Evolutionary conservation across 2,888 invertebrate genomes (phyloP), one percentile per base, ranked within the genome.

Genomic region (Leptopterna dolabrata): DNA sequence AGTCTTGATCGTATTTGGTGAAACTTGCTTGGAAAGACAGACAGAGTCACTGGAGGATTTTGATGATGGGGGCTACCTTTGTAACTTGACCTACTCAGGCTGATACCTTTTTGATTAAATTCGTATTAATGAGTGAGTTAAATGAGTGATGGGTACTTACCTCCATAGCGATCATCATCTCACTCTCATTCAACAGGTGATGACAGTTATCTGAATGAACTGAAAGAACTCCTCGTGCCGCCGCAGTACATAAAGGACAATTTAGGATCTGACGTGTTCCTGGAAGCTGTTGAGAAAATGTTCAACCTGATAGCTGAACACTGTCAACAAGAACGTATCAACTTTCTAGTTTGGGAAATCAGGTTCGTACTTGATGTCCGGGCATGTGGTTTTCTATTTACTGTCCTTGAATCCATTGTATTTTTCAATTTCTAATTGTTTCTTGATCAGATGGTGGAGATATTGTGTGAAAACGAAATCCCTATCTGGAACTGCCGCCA

Each of bases 241-340:
- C 89, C 89, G 11, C 89, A 89, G 85, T 89, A 87, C 43, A 63
- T 89, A 43, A 76, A 86, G 47, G 71, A 86, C 16, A 83, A 86
- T 19, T 41, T 84, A 19, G 88, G 88, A 7, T 45, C n/a, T 19
- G 73, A 81, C 87, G 78, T 88, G 30, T 90, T 88, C 80, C 82
- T 89, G 9, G 86, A 83, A 27, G 88, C 87, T 13, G 87, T 89
- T 6, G 70, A 86, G 47, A 86, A 51, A 45, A 78, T 89, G 63
- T 87, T 90, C 70, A 87, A 90, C 19, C 80, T 78, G 9, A 89
- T 88, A 71, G 87, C 86, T 41, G 19, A 87, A 16, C 84, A 88
- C 76, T 76, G 88, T 30, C n/a, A 30, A 14, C 29, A 43, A n/a
- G 78, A 89, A 36, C 70, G 55, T n/a, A 76, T 86, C 24, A 84